Percentiles rank a stretch among this genome's conserved stretches.
Evolutionary conservation across 2,113 vertebrate species (phyloP).

Genomic region (Carassius auratus): DNA sequence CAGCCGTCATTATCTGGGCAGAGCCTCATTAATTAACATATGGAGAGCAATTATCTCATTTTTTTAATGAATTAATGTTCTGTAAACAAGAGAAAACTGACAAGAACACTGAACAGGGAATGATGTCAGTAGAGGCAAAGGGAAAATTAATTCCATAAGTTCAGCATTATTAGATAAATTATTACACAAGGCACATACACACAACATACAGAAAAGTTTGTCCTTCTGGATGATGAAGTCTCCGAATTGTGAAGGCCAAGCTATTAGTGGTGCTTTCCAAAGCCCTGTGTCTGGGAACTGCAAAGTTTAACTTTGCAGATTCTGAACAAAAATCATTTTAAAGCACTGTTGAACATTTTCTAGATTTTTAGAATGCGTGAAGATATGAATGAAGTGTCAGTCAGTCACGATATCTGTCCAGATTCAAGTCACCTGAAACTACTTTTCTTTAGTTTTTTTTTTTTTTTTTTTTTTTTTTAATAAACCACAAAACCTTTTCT

Average conservation of each 20-base stretch:
- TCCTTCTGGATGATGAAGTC: neutral
- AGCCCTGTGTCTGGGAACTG: neutral
- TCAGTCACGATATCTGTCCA: too few relatives aligned
- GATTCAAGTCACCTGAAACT: neutral
- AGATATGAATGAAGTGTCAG: too few relatives aligned
- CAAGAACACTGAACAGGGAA: constrained; percentile 13
- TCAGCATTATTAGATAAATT: neutral
- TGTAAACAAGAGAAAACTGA: constrained; percentile 47
- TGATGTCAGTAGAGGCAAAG: neutral
- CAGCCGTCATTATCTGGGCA: constrained; percentile 42
- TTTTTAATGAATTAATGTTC: constrained; percentile 49
- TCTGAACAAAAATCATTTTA: neutral
- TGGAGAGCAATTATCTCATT: constrained; percentile 57
- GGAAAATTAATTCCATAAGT: neutral
- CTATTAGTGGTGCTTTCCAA: neutral
- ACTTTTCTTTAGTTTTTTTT: too few relatives aligned
- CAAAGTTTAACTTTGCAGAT: neutral
- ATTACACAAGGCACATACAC: neutral
- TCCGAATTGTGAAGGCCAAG: neutral
- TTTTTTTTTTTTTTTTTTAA: too few relatives aligned
- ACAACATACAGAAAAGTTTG: neutral
- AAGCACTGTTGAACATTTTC: neutral
- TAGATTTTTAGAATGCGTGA: neutral
- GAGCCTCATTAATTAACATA: constrained; percentile 56
- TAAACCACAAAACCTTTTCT: neutral